Evolutionary conservation across 2,797 vertebrate species (phyloP).

Genomic region (Prionace glauca): DNA sequence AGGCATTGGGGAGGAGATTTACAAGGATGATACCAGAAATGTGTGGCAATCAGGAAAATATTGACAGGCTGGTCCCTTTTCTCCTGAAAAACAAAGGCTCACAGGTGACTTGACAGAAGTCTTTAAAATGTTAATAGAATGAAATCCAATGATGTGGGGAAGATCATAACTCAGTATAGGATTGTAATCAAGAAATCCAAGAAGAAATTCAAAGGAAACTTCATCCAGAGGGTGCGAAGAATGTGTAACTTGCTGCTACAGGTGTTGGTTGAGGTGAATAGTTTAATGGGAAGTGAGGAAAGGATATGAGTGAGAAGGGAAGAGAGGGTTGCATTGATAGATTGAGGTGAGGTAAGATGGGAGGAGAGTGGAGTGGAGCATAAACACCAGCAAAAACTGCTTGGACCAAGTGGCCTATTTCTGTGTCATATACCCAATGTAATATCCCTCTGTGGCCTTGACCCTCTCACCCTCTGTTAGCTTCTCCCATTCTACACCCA

Average conservation of each 20-base stretch:
- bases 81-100: too few relatives aligned
- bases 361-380: not conserved
- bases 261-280: not conserved
- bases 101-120: too few relatives aligned
- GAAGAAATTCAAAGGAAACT: not conserved
- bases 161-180: not conserved
- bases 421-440: not conserved
- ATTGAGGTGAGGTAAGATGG: not conserved
- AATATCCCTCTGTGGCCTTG: not conserved
- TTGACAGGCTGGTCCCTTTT: too few relatives aligned
- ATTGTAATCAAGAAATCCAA: not conserved
- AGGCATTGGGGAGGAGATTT: too few relatives aligned
- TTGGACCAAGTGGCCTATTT: not conserved
- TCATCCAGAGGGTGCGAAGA: not conserved
- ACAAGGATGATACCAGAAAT: too few relatives aligned
- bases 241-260: not conserved
- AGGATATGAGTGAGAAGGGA: not conserved
- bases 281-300: not conserved
- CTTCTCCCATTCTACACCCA: not conserved
- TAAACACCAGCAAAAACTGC: too few relatives aligned
- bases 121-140: too few relatives aligned
- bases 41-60: too few relatives aligned
- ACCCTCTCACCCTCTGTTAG: not conserved
- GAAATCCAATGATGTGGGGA: too few relatives aligned
- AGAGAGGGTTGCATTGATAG: not conserved